phyloP scores from a whole-genome alignment of 2,113 vertebrate genomes.

The Nesogale talazaci region DNA sequence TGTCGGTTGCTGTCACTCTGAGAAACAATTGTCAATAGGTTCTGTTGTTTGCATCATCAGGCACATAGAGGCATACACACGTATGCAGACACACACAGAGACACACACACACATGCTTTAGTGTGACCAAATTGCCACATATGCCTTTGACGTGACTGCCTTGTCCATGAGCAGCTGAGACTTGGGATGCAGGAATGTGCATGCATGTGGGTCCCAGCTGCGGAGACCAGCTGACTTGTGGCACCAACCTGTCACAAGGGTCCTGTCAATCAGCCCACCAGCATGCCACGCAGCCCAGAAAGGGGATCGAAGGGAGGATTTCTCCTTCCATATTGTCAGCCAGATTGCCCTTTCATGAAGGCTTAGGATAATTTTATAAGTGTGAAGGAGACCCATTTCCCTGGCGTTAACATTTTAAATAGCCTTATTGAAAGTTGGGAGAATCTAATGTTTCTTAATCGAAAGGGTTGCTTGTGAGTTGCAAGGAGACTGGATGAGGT shows the following conservation, averaged over 20 bases:
- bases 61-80: not conserved
- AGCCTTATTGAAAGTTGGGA: slow-evolving; percentile 1
- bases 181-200: not conserved
- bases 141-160: slow-evolving; percentile 19
- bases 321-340: not conserved
- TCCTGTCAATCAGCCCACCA: not conserved
- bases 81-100: not conserved
- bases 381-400: not conserved
- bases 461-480: slow-evolving; percentile 37
- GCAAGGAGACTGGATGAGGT: slow-evolving; percentile 48
- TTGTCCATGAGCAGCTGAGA: slow-evolving; percentile 43
- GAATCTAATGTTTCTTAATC: slow-evolving; percentile 25
- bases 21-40: slow-evolving; percentile 30
- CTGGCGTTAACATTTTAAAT: not conserved
- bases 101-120: not conserved
- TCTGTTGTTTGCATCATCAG: not conserved
- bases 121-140: slow-evolving; percentile 19
- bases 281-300: not conserved
- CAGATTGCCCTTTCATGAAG: slow-evolving; percentile 24
- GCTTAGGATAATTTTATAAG: not conserved
- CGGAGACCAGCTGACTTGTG: slow-evolving; percentile 28
- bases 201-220: not conserved
- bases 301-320: not conserved
- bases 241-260: not conserved
- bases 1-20: slow-evolving; percentile 11